A percentile compares a stretch with the other conserved stretches of the same genome.
These are phyloP conservation scores for Callipepla californica DNA, from an alignment of 2,113 vertebrate species.

Conservation along the genomic window DNA sequence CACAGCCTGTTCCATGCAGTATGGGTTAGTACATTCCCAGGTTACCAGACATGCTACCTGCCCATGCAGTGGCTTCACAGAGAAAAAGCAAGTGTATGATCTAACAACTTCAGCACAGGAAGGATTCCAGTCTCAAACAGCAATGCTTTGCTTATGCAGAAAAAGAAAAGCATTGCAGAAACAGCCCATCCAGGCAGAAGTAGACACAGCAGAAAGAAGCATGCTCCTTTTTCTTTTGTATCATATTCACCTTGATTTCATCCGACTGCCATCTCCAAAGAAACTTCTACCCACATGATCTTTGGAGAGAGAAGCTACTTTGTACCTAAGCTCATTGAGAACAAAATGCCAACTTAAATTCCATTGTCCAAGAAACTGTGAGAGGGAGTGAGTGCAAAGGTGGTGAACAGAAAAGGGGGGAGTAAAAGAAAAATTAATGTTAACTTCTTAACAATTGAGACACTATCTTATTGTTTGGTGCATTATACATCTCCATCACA, in stretches of 20 bases:
- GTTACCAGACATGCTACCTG: conserved; percentile 28
- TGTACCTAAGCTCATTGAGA: background rate
- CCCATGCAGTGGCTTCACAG: conserved; percentile 20
- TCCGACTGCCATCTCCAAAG: background rate
- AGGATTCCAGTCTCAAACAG: background rate
- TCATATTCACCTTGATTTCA: background rate
- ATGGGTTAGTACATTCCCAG: conserved; percentile 63
- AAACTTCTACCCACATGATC: background rate
- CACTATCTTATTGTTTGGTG: background rate
- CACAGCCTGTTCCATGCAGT: conserved; percentile 30
- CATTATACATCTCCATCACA: background rate
- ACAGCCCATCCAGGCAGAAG: background rate
- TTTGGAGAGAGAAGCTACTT: background rate
- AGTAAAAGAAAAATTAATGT: too few species aligned
- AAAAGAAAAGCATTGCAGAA: background rate
- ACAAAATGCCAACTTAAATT: background rate
- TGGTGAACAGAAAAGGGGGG: background rate
- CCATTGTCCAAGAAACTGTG: background rate
- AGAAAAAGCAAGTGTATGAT: background rate
- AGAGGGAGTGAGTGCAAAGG: too few species aligned
- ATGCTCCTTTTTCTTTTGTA: background rate
- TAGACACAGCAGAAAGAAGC: background rate
- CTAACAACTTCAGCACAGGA: background rate
- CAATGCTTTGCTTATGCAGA: background rate
- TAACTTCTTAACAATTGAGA: background rate